phyloP scores from a whole-genome alignment of 2,113 vertebrate genomes.

The Myxocyprinus asiaticus region DNA sequence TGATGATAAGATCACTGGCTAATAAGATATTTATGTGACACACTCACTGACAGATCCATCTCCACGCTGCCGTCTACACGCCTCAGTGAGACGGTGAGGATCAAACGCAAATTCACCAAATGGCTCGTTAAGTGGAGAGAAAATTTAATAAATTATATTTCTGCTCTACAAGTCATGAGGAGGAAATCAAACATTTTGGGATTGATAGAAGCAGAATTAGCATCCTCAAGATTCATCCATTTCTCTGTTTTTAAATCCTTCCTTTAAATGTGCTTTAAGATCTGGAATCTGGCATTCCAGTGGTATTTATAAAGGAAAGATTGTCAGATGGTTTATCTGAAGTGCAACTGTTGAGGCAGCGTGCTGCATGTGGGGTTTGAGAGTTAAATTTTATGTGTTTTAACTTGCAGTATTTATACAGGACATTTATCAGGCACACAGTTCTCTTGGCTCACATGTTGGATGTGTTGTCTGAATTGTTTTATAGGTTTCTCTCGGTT shows the following conservation, averaged over 20 bases:
- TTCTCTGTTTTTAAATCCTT: not conserved
- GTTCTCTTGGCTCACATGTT: constrained; percentile 11
- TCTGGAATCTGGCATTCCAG: not conserved
- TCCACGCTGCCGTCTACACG: constrained; percentile 68
- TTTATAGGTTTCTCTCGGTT: constrained; percentile 24
- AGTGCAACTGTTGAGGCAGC: not conserved
- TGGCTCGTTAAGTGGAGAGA: constrained; percentile 76
- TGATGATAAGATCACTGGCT: constrained; percentile 93
- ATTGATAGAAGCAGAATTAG: constrained; percentile 1
- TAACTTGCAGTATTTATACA: too few relatives aligned
- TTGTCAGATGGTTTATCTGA: not conserved
- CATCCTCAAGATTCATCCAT: not conserved
- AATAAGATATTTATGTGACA: constrained; percentile 98
- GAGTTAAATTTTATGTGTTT: not conserved
- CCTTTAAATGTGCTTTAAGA: not conserved
- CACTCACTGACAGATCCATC: constrained; percentile 85
- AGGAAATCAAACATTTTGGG: constrained; percentile 45
- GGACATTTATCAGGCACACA: not conserved
- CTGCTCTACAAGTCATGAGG: constrained; percentile 18
- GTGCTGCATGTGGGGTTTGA: too few relatives aligned
- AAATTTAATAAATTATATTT: constrained; percentile 76
- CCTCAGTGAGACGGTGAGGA: constrained; percentile 70
- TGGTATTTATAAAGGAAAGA: not conserved
- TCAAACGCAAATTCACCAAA: constrained; percentile 78
- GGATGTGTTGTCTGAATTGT: constrained; percentile 18